Evolutionary conservation across 2,113 vertebrate species (phyloP).

Genomic region (Toxostoma redivivum): DNA sequence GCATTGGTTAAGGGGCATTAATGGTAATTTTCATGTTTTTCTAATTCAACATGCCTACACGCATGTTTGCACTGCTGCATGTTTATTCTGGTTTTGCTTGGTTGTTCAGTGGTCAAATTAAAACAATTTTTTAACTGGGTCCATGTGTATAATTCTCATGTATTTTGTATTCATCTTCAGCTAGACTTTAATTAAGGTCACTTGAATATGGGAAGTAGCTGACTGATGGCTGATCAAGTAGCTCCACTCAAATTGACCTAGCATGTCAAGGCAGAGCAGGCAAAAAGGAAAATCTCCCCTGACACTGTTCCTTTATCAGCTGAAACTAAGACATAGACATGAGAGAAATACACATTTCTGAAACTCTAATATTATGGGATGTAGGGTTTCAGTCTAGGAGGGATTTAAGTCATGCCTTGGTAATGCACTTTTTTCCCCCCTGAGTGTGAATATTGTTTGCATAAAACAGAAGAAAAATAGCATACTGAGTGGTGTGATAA

Average conservation of each 20-base stretch:
- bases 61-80: neutral
- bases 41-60: neutral
- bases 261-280: neutral
- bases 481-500: neutral
- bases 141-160: neutral
- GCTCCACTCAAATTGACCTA: neutral
- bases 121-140: neutral
- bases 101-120: neutral
- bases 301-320: neutral
- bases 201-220: neutral
- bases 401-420: neutral
- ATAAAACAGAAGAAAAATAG: neutral
- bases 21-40: neutral
- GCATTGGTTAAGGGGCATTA: neutral
- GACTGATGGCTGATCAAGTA: neutral
- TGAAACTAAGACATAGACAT: neutral
- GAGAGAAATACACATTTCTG: neutral
- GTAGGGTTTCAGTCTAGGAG: neutral
- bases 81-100: neutral
- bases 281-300: neutral
- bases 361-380: neutral
- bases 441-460: neutral
- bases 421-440: neutral
- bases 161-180: neutral
- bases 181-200: neutral